A percentile compares a stretch with the other conserved stretches of the same genome.
phyloP scores from a whole-genome alignment of 2,113 vertebrate genomes.

The Mormyrus lacerda region DNA sequence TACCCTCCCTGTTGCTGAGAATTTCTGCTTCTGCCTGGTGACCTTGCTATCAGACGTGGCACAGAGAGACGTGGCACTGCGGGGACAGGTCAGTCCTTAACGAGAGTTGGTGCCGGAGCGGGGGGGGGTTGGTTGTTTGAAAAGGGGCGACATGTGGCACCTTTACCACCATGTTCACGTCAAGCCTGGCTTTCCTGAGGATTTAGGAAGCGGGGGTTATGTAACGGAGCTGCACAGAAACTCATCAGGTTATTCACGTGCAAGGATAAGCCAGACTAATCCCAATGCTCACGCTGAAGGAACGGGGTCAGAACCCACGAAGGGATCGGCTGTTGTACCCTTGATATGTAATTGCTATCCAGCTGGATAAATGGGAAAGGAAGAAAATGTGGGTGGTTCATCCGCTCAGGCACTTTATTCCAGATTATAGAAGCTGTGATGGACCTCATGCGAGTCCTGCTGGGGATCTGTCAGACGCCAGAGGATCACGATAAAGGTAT shows the following conservation, averaged over 20 bases:
- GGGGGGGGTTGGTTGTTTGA: neutral
- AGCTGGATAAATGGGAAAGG: neutral
- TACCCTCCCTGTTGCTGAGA: slow-evolving; percentile 69
- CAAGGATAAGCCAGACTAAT: neutral
- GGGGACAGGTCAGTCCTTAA: slow-evolving; percentile 56
- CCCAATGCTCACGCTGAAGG: neutral
- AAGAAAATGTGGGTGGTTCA: neutral
- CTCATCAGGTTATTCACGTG: neutral
- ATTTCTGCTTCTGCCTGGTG: slow-evolving; percentile 74
- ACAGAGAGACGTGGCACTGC: slow-evolving; percentile 56
- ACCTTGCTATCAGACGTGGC: slow-evolving; percentile 70
- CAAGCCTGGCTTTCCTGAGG: neutral
- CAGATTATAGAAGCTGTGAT: slow-evolving; percentile 81
- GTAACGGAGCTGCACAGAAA: neutral
- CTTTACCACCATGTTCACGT: neutral
- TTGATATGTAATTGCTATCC: neutral
- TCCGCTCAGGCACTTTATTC: neutral
- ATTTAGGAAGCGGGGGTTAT: neutral
- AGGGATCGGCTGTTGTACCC: neutral
- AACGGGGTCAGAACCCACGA: neutral
- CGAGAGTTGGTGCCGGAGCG: neutral
- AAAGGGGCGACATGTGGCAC: neutral
- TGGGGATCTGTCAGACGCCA: slow-evolving; percentile 82
- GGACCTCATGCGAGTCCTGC: slow-evolving; percentile 76
- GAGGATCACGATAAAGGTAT: slow-evolving; percentile 90